phyloP scores from a whole-genome alignment of 2,113 vertebrate species.

The Penelope pileata region DNA sequence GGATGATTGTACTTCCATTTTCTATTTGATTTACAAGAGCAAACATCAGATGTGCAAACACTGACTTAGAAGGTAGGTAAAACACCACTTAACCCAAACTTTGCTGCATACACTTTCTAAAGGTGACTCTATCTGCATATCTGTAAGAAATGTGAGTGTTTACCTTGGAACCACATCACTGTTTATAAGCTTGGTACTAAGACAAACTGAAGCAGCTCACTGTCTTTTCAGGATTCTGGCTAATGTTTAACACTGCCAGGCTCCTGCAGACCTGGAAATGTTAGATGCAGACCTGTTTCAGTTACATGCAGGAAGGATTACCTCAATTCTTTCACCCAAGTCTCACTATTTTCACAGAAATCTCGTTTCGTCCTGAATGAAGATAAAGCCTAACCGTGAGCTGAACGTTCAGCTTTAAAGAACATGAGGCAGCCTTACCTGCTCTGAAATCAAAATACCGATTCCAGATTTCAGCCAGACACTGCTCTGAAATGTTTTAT shows the following conservation, averaged over 20 bases:
- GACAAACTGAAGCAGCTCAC: neutral
- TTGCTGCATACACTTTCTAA: neutral
- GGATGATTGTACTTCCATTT: neutral
- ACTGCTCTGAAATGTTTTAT: neutral
- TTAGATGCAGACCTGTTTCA: neutral
- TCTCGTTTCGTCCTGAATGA: neutral
- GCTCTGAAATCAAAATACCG: neutral
- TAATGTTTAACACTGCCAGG: conserved; percentile 2
- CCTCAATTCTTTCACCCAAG: neutral
- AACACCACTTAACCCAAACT: neutral
- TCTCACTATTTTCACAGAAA: conserved; percentile 17
- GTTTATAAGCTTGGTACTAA: neutral
- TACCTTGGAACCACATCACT: neutral
- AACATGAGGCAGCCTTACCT: neutral
- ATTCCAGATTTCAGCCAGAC: neutral
- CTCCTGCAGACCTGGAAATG: conserved; percentile 28
- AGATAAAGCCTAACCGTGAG: neutral
- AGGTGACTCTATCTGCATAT: neutral
- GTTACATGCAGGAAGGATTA: conserved; percentile 24
- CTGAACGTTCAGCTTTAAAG: neutral
- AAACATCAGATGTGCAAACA: neutral
- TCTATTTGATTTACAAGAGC: neutral
- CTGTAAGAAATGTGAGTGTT: neutral
- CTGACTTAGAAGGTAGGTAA: neutral
- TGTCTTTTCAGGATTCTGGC: neutral